Base-by-base conservation (phyloP, 2,888 invertebrate species). In the Eremobia ochroleuca region DNA sequence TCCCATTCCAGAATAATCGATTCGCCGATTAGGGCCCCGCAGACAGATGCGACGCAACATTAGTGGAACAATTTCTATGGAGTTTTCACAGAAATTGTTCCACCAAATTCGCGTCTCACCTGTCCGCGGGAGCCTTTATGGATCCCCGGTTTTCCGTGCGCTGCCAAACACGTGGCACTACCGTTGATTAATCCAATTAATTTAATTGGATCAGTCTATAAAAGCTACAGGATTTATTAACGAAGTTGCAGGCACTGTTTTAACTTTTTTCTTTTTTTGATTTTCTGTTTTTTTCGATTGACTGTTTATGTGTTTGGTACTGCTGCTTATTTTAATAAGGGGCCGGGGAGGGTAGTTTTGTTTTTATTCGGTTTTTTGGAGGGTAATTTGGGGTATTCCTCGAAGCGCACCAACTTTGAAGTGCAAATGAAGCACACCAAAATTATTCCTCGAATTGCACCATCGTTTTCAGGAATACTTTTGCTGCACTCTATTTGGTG, bases 161-260 rank as follows among this genome's bases (percentile, higher is more conserved):
- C n/a, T n/a, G n/a, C n/a, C 70, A 68, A 82, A 82, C 82, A 82
- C 78, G 81, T 66, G 72, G 55, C 71, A 69, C 73, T 79, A 58
- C 72, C 79, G 37, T 58, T 75, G 77, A 86, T 83, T 81, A 85
- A 90, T 85, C 80, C 88, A 86, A 88, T 90, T 87, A 86, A 71
- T 67, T 78, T 87, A 87, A 89, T 90, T 87, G 79, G 84, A 87
- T 86, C 85, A 82, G 66, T 37, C 81, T 72, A 71, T 72, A 82
- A 87, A 88, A 82, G 82, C 77, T 70, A 61, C 73, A 46, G 75
- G 77, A 81, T 79, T 81, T 71, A 77, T 82, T 81, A 73, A 82
- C 75, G 61, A 59, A 84, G 66, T 76, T 43, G 28, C 64, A 59
- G 49, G 37, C 37, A 62, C 52, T 11, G 68, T 64, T 73, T 72